phyloP scores from a whole-genome alignment of 2,888 invertebrate genomes.

The Enchytraeus crypticus region DNA sequence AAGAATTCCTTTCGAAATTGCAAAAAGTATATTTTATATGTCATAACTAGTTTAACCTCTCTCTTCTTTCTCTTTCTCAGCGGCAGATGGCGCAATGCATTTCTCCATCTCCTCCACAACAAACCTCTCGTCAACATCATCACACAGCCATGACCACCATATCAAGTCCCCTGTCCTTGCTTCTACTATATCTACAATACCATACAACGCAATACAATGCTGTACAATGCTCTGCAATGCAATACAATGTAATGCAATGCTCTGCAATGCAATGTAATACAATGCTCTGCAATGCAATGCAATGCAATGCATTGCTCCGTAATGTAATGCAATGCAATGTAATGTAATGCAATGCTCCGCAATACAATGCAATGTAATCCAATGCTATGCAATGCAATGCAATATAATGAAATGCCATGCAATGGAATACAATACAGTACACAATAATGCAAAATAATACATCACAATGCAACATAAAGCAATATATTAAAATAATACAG shows the following conservation, averaged over 20 bases:
- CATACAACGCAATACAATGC: neutral
- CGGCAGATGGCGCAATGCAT: constrained; percentile 32
- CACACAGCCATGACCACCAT: constrained; percentile 46
- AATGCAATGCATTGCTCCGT: neutral
- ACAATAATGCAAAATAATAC: neutral
- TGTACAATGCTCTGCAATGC: too few species aligned
- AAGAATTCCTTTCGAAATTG: too few species aligned
- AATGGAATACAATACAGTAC: neutral
- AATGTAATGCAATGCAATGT: neutral
- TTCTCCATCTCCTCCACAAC: constrained; percentile 39
- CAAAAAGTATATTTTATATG: too few species aligned
- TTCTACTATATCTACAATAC: constrained; percentile 38
- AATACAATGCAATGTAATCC: neutral
- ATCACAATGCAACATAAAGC: too few species aligned
- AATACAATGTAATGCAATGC: too few species aligned
- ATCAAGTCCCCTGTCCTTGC: constrained; percentile 45
- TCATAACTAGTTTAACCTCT: too few species aligned
- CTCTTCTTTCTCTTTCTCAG: neutral
- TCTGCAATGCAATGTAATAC: too few species aligned
- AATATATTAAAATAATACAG: too few species aligned
- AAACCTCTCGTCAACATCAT: constrained; percentile 35
- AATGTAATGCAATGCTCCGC: neutral
- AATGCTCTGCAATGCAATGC: neutral
- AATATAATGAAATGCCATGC: too few species aligned
- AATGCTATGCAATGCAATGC: neutral